Conservation (phyloP, 2,797 vertebrate species). For the Mergus octosetaceus region DNA sequence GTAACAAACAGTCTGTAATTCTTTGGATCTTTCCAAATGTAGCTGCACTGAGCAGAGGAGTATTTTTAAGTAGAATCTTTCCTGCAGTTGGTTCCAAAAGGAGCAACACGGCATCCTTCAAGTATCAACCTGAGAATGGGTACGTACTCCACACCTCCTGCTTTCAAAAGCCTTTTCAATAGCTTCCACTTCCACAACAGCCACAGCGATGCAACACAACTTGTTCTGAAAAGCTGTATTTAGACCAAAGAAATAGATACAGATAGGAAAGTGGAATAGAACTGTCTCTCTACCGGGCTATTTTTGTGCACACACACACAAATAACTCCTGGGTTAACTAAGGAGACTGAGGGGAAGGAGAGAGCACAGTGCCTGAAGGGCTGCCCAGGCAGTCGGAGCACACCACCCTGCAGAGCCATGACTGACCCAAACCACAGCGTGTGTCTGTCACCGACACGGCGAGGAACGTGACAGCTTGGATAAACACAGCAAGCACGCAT, state of each 20-base stretch:
- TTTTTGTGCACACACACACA: background rate
- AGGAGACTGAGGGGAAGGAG: background rate
- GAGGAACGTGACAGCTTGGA: background rate
- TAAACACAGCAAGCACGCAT: background rate
- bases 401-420: background rate
- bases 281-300: background rate
- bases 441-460: background rate
- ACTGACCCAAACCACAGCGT: background rate
- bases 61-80: background rate
- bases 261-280: slow-evolving; percentile 1
- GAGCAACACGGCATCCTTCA: background rate
- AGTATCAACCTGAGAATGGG: background rate
- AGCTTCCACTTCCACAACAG: slow-evolving; percentile 54
- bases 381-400: background rate
- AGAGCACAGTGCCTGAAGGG: background rate
- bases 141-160: slow-evolving; percentile 16
- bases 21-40: background rate
- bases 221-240: slow-evolving; percentile 29
- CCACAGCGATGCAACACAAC: slow-evolving; percentile 56
- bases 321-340: background rate
- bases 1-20: background rate
- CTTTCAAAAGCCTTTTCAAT: slow-evolving; percentile 51
- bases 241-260: background rate
- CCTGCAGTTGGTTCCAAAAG: background rate
- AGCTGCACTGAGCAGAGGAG: background rate